Evolutionary conservation across 1,140 invertebrate species (phyloP), one percentile per base, ranked within the genome.

Genomic region (Sminthurides bifidus): DNA sequence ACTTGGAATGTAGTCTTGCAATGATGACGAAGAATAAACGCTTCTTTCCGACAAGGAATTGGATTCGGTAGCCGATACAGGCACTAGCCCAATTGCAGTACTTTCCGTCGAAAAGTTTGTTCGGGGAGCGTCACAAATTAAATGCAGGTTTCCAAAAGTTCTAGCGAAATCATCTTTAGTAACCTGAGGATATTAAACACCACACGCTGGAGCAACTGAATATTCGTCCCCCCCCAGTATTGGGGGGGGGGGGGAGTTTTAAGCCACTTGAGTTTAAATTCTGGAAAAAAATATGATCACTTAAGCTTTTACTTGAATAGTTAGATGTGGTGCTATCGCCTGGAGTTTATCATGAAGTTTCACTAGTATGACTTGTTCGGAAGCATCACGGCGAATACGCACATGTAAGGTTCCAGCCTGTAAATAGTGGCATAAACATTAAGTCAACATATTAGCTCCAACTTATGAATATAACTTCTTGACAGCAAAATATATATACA

Each of bases 331-430:
- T 26, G 52, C 59, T 2, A 64, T 29, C 0, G 56, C 44, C 10
- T 54, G 54, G n/a, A 64, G 29, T 41, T 64, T 61, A 26, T 64
- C 63, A 44, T 64, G 60, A 14, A 61, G 54, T 56, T 57, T 56
- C n/a, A 51, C 44, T 15, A 64, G 27, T 4, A 64, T 57, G 19
- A 58, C n/a, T 44, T 64, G 63, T 26, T 64, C 81, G 68, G 83
- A 75, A 4, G 80, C 81, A 68, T 83, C 80, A 31, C 79, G 67
- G 49, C 80, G 66, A 2, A 82, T 73, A 29, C 81, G 68, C 2
- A 82, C 79, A 65, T 80, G 75, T 8, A 82, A 70, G 12, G 74
- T 76, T 29, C 79, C 79, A 64, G 76, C 75, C 76, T 79, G 57
- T 27, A 73, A 70, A 64, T 48, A 56, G 56, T 29, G 68, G 63